Evolutionary conservation across 2,888 invertebrate genomes (phyloP).

Genomic region (Alsophila aescularia): DNA sequence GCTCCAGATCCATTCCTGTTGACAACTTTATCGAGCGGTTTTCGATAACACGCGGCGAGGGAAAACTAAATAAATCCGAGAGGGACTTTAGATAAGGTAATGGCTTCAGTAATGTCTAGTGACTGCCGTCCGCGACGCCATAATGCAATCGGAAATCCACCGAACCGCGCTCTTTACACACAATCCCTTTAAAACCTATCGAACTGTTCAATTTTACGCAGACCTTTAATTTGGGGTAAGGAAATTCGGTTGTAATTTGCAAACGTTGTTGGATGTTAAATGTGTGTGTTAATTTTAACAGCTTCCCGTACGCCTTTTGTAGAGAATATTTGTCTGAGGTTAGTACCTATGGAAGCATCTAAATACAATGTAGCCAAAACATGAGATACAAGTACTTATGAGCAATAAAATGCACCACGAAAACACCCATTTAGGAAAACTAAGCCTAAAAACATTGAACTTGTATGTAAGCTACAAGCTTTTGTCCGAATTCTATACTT

Average conservation of each 20-base stretch:
- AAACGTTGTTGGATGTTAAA: slow-evolving; percentile 4
- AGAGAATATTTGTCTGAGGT: no score
- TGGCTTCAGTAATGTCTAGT: slow-evolving; percentile 82
- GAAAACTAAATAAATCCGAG: slow-evolving; percentile 84
- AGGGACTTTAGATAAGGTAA: slow-evolving; percentile 85
- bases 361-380: not conserved
- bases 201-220: slow-evolving; percentile 27
- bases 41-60: slow-evolving; percentile 84
- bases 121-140: slow-evolving; percentile 66
- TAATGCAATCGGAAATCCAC: slow-evolving; percentile 80
- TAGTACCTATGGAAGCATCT: no score
- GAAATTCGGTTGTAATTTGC: slow-evolving; percentile 12
- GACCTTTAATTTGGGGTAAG: slow-evolving; percentile 33
- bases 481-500: slow-evolving; percentile 7
- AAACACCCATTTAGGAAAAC: slow-evolving; percentile 33
- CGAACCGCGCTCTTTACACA: slow-evolving; percentile 61
- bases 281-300: not conserved
- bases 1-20: slow-evolving; percentile 82
- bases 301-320: not conserved
- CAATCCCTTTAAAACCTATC: slow-evolving; percentile 42
- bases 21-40: slow-evolving; percentile 84
- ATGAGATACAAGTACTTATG: not conserved
- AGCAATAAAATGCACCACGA: not conserved
- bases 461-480: slow-evolving; percentile 8
- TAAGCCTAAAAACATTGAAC: slow-evolving; percentile 16